Evolutionary conservation across 2,797 vertebrate genomes (phyloP), one percentile per base, ranked within the genome.

Genomic region (Coilia nasus): DNA sequence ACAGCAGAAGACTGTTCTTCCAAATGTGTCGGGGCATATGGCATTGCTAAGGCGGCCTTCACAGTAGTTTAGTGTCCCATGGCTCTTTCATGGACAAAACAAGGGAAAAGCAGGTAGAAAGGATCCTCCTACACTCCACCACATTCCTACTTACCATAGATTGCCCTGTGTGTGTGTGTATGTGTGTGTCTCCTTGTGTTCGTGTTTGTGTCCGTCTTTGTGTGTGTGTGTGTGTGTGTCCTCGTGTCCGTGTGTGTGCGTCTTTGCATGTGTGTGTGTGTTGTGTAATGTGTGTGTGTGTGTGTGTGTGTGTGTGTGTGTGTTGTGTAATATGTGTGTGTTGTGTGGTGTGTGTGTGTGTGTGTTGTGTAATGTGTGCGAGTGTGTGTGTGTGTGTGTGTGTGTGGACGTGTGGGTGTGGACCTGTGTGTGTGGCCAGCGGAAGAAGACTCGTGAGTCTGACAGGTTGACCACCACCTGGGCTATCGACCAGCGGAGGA

Each of bases 101-200:
- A 71, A 71, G 64, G 5, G 14, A 7, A 71, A 64, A 31, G 31
- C 64, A 31, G 64, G 25, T 71, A 71, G 64, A 17, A 28, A 71
- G 64, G 64, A 31, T 71, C 28, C 64, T 35, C 64, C 64, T 15
- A 67, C 62, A 12, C 59, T 7, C 5, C 6, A 6, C 21, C 25
- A 1, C n/a, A 23, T 10, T 11, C 9, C 12, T 21, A 23, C 12
- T 50, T 50, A 50, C 1, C 47, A 14, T n/a, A 23, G 81, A 10
- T 25, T 81, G 80, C 46, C 5, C 5, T 50, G 81, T 28, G n/a
- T 59, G 54, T 41, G 50, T 83, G 28, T 83, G 46, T 46, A 14
- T 81, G 35, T 81, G 46, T n/a, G 44, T 47, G 44, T 81, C 19
- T 47, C 15, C 88, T 85, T 84, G 86, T 81, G 59, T 2, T 44